Base-by-base conservation (phyloP, 2,113 vertebrate genomes). In the Trochalopteron elliotii region DNA sequence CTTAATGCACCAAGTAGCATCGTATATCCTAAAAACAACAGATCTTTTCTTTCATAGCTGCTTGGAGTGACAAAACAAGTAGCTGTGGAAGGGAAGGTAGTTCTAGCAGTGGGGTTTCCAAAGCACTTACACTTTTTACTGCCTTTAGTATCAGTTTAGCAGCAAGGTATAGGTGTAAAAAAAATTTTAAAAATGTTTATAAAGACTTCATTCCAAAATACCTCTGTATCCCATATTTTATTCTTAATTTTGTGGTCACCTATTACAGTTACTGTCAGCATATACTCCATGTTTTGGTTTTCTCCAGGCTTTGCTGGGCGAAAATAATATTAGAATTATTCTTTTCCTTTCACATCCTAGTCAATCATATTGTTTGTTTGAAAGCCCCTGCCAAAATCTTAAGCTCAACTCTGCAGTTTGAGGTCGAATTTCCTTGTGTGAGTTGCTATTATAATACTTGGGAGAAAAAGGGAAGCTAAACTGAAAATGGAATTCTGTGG, bases 371-470 rank as follows among this genome's bases (percentile, higher is more conserved):
- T 50, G 20, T 23, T 77, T 65, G 33, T 71, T 47, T 33, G 33
- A 37, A 71, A 83, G 19, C 16, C 61, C 12, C 35, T 49, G 40
- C 47, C 64, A 39, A 89, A 81, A 71, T 68, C 14, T 71, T 83
- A 71, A 8, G 25, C 33, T 87, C 13, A 7, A 17, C 11, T 90
- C 23, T 87, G 47, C 44, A 40, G 6, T 70, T 77, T 18, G 15
- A 52, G 52, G 30, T 70, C 92, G 28, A 57, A 47, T 93, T 86
- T 81, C 55, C 15, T 56, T 37, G 44, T 80, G 30, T n/a, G 33
- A 4, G 4, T 12, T 1, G 2, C 50, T 83, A 3, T 42, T 42
- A 23, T 0, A 49, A 2, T 53, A 39, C 18, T 65, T 57, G 5
- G 63, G 52, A 55, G 53, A 21, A 69, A 60, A 50, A 49, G 12